Percentiles rank a stretch among this genome's conserved stretches.
phyloP scores from a whole-genome alignment of 2,888 invertebrate species.

The Troides helena region DNA sequence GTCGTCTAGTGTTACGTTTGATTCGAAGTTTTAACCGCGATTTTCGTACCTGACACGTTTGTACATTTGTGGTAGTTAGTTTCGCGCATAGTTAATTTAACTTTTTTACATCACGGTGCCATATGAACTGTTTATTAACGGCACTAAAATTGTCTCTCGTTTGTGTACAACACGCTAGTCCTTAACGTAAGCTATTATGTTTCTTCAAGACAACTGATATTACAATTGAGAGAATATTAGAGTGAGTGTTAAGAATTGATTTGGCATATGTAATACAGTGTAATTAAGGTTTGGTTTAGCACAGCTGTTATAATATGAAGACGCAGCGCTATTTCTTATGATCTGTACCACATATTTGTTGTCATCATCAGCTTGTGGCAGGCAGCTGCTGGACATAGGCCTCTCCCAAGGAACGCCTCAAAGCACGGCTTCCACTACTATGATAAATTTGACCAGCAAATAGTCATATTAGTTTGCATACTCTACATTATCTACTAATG shows the following conservation, averaged over 20 bases:
- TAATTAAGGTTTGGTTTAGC: slow-evolving; percentile 10
- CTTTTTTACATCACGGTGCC: slow-evolving; percentile 19
- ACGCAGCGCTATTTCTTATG: not conserved
- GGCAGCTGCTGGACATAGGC: no score
- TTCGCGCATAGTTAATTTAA: slow-evolving; percentile 17
- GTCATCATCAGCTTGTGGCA: no score
- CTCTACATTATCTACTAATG: not conserved
- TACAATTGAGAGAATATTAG: slow-evolving; percentile 2
- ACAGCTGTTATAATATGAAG: slow-evolving; percentile 4
- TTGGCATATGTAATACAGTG: slow-evolving; percentile 8
- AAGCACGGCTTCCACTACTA: no score
- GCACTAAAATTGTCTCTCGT: slow-evolving; percentile 29
- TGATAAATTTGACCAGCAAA: no score
- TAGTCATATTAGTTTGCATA: not conserved
- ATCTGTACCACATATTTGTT: not conserved
- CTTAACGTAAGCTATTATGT: slow-evolving; percentile 32
- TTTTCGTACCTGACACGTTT: slow-evolving; percentile 25
- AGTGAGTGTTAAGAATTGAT: slow-evolving; percentile 37
- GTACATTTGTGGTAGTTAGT: slow-evolving; percentile 23
- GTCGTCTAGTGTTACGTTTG: slow-evolving; percentile 56
- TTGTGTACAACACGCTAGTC: slow-evolving; percentile 31
- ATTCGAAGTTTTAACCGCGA: slow-evolving; percentile 33
- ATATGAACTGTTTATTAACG: slow-evolving; percentile 25
- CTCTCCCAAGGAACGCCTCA: no score
- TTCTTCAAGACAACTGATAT: slow-evolving; percentile 1